Evolutionary conservation across 1,140 invertebrate species (phyloP).

Genomic region (Plutomurus gul): DNA sequence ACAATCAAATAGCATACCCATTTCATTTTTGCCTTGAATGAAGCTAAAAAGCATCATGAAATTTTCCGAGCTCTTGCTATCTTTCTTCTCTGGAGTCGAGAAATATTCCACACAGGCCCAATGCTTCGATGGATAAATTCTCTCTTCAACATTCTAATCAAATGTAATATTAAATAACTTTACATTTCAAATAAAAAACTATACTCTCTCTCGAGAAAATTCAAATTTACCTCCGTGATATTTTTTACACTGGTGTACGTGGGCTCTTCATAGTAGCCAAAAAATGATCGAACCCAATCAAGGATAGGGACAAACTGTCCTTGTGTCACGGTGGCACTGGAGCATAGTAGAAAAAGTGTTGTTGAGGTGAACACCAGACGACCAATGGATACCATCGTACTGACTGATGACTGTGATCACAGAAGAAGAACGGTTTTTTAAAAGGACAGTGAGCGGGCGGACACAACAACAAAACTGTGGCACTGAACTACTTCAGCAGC

Average conservation of each 20-base stretch:
- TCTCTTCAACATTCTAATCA: constrained; percentile 48
- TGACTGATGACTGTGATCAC: too few relatives aligned
- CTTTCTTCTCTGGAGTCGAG: constrained; percentile 24
- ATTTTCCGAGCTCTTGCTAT: constrained; percentile 48
- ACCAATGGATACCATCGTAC: background rate
- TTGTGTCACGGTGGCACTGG: constrained; percentile 21
- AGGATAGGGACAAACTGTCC: constrained; percentile 46
- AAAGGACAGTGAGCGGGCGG: too few relatives aligned
- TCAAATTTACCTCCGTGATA: constrained; percentile 2
- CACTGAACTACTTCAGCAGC: too few relatives aligned
- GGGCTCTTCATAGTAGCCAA: constrained; percentile 49
- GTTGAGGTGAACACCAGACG: background rate
- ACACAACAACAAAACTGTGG: too few relatives aligned
- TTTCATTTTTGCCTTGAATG: constrained; percentile 52
- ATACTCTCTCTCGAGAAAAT: background rate
- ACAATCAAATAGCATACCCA: constrained; percentile 29
- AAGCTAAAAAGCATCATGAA: constrained; percentile 52
- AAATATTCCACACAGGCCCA: constrained; percentile 51
- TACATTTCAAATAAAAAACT: background rate
- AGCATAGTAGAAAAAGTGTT: constrained; percentile 14
- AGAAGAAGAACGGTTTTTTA: too few relatives aligned
- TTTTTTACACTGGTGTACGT: background rate
- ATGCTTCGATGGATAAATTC: constrained; percentile 47
- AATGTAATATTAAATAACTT: background rate
- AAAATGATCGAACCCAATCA: constrained; percentile 48